Conservation (phyloP, 2,797 vertebrate genomes). For the Syngnathus acus region DNA sequence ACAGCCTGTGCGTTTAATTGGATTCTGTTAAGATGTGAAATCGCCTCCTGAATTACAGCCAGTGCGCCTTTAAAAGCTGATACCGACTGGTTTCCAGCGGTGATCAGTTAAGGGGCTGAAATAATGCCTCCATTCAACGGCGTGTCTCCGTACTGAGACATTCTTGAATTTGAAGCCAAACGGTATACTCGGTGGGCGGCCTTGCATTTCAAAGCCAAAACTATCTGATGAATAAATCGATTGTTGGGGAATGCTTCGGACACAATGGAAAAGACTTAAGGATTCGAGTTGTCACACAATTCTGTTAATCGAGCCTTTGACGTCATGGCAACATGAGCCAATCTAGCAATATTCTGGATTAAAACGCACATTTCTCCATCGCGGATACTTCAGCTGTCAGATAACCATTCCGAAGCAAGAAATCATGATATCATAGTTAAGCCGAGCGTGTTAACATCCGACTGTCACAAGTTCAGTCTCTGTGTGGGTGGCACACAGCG, state of each 20-base stretch:
- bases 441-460: slow-evolving; percentile 48
- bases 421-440: slow-evolving; percentile 57
- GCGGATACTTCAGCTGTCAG: slow-evolving; percentile 23
- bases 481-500: slow-evolving; percentile 51
- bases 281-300: slow-evolving; percentile 9
- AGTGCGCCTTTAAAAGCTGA: slow-evolving; percentile 64
- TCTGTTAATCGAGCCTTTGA: slow-evolving; percentile 11
- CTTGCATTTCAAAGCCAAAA: slow-evolving; percentile 59
- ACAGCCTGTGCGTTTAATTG: slow-evolving; percentile 74
- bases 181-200: slow-evolving; percentile 33
- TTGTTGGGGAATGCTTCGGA: slow-evolving; percentile 54
- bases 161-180: slow-evolving; percentile 49
- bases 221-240: slow-evolving; percentile 47
- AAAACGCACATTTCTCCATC: slow-evolving; percentile 28
- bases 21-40: slow-evolving; percentile 75
- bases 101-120: slow-evolving; percentile 64
- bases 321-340: slow-evolving; percentile 9
- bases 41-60: slow-evolving; percentile 66
- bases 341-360: slow-evolving; percentile 18
- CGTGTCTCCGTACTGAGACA: slow-evolving; percentile 29
- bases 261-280: slow-evolving; percentile 42
- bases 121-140: slow-evolving; percentile 57
- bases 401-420: slow-evolving; percentile 44
- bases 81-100: slow-evolving; percentile 59
- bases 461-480: slow-evolving; percentile 47